Conservation (phyloP, 2,797 vertebrate species). For the Myotis vivesi region DNA sequence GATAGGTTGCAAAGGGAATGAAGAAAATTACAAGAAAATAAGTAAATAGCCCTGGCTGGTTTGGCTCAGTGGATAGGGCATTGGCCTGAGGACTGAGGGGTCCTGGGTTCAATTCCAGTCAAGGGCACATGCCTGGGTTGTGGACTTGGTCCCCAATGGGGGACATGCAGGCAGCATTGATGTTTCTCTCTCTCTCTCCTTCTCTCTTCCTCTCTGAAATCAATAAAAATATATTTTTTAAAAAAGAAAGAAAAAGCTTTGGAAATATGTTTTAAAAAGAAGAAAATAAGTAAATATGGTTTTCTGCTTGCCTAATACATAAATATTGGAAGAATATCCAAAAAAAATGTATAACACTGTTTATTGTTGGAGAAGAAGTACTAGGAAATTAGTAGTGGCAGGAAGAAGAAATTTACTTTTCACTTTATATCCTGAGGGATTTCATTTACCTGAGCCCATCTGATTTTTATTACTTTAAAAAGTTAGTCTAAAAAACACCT, state of each 20-base stretch:
- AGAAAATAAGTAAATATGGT: not conserved
- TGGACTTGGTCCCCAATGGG: too few species aligned
- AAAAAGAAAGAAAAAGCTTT: too few species aligned
- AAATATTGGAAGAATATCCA: not conserved
- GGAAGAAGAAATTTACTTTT: not conserved
- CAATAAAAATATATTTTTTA: too few species aligned
- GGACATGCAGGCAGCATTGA: too few species aligned
- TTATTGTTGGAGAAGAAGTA: not conserved
- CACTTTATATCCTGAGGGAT: not conserved
- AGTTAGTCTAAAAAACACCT: not conserved
- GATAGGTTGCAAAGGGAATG: not conserved
- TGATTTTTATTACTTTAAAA: slow-evolving; percentile 31
- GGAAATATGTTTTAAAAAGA: not conserved
- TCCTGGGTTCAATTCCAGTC: too few species aligned
- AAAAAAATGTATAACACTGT: not conserved
- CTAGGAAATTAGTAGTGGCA: not conserved
- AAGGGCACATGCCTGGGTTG: too few species aligned
- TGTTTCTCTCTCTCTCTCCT: too few species aligned
- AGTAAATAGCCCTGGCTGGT: not conserved
- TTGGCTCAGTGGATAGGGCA: too few species aligned
- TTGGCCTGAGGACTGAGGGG: too few species aligned
- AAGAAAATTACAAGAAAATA: not conserved
- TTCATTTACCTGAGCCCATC: not conserved
- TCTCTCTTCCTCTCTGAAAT: too few species aligned
- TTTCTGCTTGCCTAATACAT: not conserved